Conservation (phyloP, 2,888 invertebrate genomes). For the Leucoptera coffeella region DNA sequence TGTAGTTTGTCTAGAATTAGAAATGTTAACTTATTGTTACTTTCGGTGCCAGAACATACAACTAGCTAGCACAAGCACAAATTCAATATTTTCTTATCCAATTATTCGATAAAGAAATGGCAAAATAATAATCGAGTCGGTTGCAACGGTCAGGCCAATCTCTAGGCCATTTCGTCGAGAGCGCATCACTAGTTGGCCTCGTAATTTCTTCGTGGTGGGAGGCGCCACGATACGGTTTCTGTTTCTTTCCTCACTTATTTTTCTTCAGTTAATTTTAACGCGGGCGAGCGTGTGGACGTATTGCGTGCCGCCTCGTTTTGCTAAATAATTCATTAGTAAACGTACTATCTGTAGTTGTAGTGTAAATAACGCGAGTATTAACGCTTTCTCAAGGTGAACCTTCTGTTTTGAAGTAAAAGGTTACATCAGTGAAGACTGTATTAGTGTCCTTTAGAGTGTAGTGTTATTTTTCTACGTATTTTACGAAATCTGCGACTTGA, state of each 20-base stretch:
- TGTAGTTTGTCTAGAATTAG: too few species aligned
- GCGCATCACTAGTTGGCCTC: constrained; percentile 42
- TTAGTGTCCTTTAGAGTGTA: not conserved
- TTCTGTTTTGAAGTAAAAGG: not conserved
- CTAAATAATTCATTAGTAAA: too few species aligned
- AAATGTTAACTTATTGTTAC: too few species aligned
- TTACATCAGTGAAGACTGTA: not conserved
- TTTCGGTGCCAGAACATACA: too few species aligned
- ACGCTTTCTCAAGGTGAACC: not conserved
- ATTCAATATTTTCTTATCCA: too few species aligned
- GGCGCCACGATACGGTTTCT: constrained; percentile 44
- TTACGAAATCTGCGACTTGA: too few species aligned
- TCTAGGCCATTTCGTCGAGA: too few species aligned
- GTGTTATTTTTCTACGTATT: not conserved
- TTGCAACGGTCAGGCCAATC: too few species aligned
- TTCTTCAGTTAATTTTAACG: constrained; percentile 38
- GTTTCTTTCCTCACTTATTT: constrained; percentile 41
- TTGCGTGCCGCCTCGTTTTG: too few species aligned
- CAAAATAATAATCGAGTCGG: too few species aligned
- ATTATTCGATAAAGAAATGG: too few species aligned
- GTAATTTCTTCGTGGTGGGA: constrained; percentile 35
- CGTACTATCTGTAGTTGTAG: not conserved
- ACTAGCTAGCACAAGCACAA: too few species aligned
- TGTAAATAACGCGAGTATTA: constrained; percentile 7
- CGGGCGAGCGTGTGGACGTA: constrained; percentile 23